A percentile compares a stretch with the other conserved stretches of the same genome.
Conservation (phyloP, 1,140 invertebrate species). For the Hirudo medicinalis region DNA sequence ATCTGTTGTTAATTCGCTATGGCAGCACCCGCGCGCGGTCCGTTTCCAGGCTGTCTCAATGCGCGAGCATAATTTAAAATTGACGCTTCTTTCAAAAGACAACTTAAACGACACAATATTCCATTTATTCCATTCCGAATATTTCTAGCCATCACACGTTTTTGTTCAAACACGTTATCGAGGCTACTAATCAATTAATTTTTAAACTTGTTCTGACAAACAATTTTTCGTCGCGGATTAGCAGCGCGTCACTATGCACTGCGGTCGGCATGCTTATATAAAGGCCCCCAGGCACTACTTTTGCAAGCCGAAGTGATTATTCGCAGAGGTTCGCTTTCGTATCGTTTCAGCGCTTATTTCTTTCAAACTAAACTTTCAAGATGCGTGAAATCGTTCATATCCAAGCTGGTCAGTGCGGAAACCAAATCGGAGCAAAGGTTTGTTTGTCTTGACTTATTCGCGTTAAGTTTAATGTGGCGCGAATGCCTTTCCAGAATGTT, state of each 20-base stretch:
- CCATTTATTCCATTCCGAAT: too few species aligned
- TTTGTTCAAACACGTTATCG: too few species aligned
- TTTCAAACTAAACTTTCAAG: not conserved
- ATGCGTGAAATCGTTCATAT: slow-evolving; percentile 22
- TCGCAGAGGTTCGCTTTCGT: not conserved
- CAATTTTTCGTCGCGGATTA: not conserved
- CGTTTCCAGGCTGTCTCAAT: slow-evolving; percentile 2
- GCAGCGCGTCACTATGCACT: not conserved
- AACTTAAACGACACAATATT: not conserved
- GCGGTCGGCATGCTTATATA: not conserved
- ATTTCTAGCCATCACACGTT: too few species aligned
- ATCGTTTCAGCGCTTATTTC: not conserved
- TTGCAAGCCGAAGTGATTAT: not conserved
- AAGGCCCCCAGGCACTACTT: not conserved
- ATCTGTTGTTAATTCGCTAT: slow-evolving; percentile 8
- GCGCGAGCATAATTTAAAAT: slow-evolving; percentile 1
- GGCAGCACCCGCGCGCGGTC: slow-evolving; percentile 3
- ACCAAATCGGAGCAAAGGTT: slow-evolving; percentile 20
- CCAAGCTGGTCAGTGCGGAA: slow-evolving; percentile 19
- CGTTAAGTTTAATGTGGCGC: too few species aligned
- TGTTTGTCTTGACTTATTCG: not conserved
- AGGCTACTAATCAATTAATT: too few species aligned
- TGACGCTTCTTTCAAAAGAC: not conserved
- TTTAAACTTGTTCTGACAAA: too few species aligned
- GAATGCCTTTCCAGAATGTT: too few species aligned